Percentiles rank a stretch among this genome's conserved stretches.
These are phyloP conservation scores for Oncorhynchus tshawytscha DNA, from an alignment of 2,113 vertebrate genomes.

Conservation along the genomic window DNA sequence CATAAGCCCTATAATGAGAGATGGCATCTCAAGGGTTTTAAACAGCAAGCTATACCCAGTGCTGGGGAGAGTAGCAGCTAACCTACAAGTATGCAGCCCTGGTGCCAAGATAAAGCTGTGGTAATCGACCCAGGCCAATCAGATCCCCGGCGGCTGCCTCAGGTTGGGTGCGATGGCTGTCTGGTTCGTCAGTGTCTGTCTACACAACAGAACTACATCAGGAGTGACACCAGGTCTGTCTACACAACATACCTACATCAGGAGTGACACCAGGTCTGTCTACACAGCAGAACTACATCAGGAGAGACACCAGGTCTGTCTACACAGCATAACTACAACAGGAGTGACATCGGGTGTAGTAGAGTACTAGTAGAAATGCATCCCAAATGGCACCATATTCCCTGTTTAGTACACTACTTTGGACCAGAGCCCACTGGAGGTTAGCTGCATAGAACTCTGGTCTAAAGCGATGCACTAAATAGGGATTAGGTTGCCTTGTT, in stretches of 20 bases:
- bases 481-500: no score
- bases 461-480: no score
- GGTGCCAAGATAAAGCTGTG: constrained; percentile 12
- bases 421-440: no score
- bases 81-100: not conserved
- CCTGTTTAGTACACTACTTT: no score
- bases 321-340: no score
- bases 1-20: not conserved
- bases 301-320: no score
- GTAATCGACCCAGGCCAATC: not conserved
- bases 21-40: not conserved
- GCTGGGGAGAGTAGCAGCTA: constrained; percentile 1
- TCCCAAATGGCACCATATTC: no score
- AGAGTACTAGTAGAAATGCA: no score
- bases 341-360: no score
- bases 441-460: no score
- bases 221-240: not conserved
- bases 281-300: no score
- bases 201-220: not conserved
- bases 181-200: not conserved
- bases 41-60: not conserved
- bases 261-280: not conserved
- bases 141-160: not conserved
- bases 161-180: not conserved
- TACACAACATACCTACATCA: not conserved